phyloP scores from a whole-genome alignment of 2,797 vertebrate species.

The Lepus townsendii region DNA sequence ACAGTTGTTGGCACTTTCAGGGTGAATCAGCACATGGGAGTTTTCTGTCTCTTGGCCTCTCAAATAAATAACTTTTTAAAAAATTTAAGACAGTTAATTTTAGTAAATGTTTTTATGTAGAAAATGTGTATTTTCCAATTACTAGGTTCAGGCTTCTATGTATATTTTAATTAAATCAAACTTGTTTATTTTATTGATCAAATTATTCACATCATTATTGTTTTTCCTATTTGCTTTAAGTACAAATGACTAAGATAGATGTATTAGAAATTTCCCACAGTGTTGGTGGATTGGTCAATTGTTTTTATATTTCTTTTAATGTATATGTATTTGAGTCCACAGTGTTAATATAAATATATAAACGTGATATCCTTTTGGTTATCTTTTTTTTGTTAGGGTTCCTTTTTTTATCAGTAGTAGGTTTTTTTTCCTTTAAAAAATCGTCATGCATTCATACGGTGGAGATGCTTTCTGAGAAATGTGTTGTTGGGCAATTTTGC shows the following conservation, averaged over 20 bases:
- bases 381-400: not conserved
- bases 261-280: not conserved
- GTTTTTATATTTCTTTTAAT: not conserved
- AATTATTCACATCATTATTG: not conserved
- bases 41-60: too few species aligned
- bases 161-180: not conserved
- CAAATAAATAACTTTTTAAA: too few species aligned
- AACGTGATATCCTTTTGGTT: not conserved
- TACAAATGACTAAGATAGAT: not conserved
- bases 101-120: not conserved
- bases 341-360: not conserved
- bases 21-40: too few species aligned
- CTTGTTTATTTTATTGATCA: conserved; percentile 9
- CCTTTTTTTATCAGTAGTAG: not conserved
- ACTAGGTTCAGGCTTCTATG: not conserved
- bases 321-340: not conserved
- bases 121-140: not conserved
- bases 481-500: too few species aligned
- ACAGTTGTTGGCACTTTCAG: too few species aligned
- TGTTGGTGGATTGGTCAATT: not conserved
- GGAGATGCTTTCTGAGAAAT: too few species aligned
- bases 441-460: not conserved
- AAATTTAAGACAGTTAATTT: not conserved
- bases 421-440: not conserved
- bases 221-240: not conserved